Conservation (phyloP, 1,140 invertebrate genomes). For the Chionoecetes opilio region DNA sequence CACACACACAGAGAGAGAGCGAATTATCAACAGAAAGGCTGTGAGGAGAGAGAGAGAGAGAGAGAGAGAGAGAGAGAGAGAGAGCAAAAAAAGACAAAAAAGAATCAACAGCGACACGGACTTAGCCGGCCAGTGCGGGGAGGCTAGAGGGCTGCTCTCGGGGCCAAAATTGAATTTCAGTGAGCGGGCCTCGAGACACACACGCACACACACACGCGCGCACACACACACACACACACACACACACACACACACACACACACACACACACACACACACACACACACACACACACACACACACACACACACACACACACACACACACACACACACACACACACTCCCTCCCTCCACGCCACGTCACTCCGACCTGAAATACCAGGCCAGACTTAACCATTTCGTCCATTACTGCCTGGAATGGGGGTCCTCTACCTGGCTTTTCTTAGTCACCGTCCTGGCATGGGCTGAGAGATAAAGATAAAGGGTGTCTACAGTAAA, state of each 20-base stretch:
- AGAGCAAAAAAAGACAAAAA: slow-evolving; percentile 12
- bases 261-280: no score
- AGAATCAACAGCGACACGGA: not conserved
- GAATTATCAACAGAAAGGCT: not conserved
- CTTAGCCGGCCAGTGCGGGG: not conserved
- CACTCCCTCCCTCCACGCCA: not conserved
- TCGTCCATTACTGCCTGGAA: not conserved
- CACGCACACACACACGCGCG: not conserved
- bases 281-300: no score
- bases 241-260: no score
- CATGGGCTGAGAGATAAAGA: no score
- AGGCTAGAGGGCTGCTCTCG: not conserved
- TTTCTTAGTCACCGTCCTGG: not conserved
- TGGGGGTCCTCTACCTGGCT: not conserved
- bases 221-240: no score
- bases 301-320: no score
- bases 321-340: no score
- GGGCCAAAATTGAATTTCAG: slow-evolving; percentile 18
- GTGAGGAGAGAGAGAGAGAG: slow-evolving; percentile 56
- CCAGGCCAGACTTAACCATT: not conserved
- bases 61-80: slow-evolving; percentile 60
- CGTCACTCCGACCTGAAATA: not conserved
- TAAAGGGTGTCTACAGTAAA: no score
- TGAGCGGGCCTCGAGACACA: not conserved
- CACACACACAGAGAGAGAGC: not conserved